Conservation (phyloP, 2,113 vertebrate species). For the Lasiurus borealis region DNA sequence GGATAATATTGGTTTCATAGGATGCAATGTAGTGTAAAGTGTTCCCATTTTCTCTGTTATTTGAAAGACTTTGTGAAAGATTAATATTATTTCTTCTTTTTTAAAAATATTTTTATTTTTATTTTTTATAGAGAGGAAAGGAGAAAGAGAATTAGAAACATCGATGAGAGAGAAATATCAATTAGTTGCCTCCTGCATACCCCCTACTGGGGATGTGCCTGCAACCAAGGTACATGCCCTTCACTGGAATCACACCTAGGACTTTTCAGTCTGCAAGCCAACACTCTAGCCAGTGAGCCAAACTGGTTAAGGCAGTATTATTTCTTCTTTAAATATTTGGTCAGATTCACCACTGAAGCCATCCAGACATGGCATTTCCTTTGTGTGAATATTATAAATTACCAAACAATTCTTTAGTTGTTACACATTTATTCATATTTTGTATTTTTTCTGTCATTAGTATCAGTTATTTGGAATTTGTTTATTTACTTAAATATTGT, state of each 20-base stretch:
- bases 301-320: too few species aligned
- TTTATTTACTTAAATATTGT: neutral
- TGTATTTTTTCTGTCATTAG: neutral
- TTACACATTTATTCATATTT: neutral
- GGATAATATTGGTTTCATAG: neutral
- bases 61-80: neutral
- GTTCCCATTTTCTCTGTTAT: neutral
- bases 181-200: too few species aligned
- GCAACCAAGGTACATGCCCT: too few species aligned
- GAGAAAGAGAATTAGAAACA: too few species aligned
- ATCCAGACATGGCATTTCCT: neutral
- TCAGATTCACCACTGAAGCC: neutral
- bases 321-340: neutral
- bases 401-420: neutral
- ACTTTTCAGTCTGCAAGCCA: too few species aligned
- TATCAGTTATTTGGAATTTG: slow-evolving; percentile 6
- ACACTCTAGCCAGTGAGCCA: too few species aligned
- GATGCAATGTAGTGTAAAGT: neutral
- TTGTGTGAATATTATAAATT: slow-evolving; percentile 3
- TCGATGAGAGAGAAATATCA: too few species aligned
- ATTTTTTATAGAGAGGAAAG: too few species aligned
- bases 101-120: too few species aligned
- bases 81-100: too few species aligned
- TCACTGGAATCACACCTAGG: too few species aligned
- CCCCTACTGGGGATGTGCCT: too few species aligned